These are phyloP conservation scores for Brachypalpus laphriformis DNA, from an alignment of 2,888 invertebrate genomes.

Conservation along the genomic window DNA sequence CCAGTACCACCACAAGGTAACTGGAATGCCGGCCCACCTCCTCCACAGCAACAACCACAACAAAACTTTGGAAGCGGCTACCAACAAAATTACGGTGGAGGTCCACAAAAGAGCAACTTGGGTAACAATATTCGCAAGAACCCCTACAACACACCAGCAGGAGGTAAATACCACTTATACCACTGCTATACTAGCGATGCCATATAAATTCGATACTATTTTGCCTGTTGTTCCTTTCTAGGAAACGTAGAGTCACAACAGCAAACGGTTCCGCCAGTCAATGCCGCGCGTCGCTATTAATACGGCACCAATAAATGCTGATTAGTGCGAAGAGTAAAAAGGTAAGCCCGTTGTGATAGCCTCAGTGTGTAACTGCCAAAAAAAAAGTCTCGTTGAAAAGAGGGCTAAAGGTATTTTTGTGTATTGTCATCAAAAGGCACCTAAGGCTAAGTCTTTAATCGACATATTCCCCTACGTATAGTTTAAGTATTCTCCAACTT, in stretches of 20 bases:
- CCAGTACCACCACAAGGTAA: slow-evolving; percentile 41
- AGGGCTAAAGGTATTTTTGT: slow-evolving; percentile 40
- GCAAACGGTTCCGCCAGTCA: slow-evolving; percentile 28
- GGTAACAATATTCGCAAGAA: slow-evolving; percentile 89
- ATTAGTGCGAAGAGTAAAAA: slow-evolving; percentile 10
- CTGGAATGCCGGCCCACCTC: slow-evolving; percentile 46
- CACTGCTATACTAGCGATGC: neutral
- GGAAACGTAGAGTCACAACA: slow-evolving; percentile 10
- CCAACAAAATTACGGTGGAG: slow-evolving; percentile 92
- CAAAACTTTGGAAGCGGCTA: slow-evolving; percentile 86
- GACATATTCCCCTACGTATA: neutral
- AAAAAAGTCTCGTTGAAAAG: slow-evolving; percentile 29
- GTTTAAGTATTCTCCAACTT: slow-evolving; percentile 16
- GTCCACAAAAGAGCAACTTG: slow-evolving; percentile 89
- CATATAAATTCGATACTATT: neutral
- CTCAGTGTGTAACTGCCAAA: slow-evolving; percentile 8
- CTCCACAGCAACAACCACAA: slow-evolving; percentile 38
- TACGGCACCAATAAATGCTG: neutral
- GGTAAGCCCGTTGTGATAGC: slow-evolving; percentile 44
- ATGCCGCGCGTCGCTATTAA: slow-evolving; percentile 42
- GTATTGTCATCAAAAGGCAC: slow-evolving; percentile 1
- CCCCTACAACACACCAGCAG: slow-evolving; percentile 82
- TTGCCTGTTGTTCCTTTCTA: neutral
- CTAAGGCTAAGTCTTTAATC: slow-evolving; percentile 56
- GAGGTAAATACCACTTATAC: slow-evolving; percentile 53